phyloP scores from a whole-genome alignment of 2,888 invertebrate genomes.

The Acrobeloides nanus region DNA sequence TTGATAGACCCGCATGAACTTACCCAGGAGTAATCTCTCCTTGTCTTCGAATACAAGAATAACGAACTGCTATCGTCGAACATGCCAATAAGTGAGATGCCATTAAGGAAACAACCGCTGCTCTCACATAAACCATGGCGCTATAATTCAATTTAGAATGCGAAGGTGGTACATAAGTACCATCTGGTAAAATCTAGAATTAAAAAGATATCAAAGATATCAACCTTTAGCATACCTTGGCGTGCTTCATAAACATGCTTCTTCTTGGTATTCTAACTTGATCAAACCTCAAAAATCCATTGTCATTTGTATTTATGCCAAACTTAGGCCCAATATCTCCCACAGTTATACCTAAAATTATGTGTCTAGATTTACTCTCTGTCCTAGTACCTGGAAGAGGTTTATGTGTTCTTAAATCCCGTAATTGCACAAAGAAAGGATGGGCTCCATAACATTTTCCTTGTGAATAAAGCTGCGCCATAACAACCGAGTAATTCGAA shows the following conservation, averaged over 20 bases:
- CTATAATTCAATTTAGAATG: constrained; percentile 79
- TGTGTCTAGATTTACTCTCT: not conserved
- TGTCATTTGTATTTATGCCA: constrained; percentile 73
- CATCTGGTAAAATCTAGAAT: constrained; percentile 62
- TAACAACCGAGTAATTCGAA: constrained; percentile 80
- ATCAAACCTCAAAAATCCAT: constrained; percentile 82
- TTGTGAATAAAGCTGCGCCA: constrained; percentile 64
- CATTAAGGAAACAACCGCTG: too few species aligned
- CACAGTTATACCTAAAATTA: constrained; percentile 66
- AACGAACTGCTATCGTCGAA: constrained; percentile 78
- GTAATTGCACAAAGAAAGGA: constrained; percentile 81
- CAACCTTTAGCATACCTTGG: constrained; percentile 65
- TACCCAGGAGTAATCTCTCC: constrained; percentile 73
- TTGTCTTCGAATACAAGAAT: constrained; percentile 80
- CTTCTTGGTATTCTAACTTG: constrained; percentile 76
- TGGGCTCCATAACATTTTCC: constrained; percentile 76
- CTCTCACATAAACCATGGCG: constrained; percentile 71
- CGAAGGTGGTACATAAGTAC: constrained; percentile 75
- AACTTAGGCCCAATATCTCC: constrained; percentile 91
- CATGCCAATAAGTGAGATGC: constrained; percentile 74
- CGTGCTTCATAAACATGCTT: constrained; percentile 87
- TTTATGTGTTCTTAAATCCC: constrained; percentile 78
- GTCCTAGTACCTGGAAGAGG: constrained; percentile 61
- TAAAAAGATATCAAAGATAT: not conserved
- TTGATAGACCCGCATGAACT: too few species aligned